Evolutionary conservation across 1,140 invertebrate genomes (phyloP), one percentile per base, ranked within the genome.

Genomic region (Choristoneura fumiferana): DNA sequence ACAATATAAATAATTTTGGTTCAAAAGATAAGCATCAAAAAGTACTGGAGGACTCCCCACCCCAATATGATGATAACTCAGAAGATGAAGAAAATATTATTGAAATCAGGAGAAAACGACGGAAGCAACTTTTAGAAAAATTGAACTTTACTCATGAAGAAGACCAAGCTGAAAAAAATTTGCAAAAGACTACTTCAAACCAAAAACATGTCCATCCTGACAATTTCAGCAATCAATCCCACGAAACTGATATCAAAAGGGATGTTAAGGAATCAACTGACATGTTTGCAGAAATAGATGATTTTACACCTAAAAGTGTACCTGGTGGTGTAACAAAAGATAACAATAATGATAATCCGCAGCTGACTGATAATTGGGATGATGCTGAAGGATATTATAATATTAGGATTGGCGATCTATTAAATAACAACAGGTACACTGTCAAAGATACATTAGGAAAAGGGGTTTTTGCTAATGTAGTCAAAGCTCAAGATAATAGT

Each of bases 381-480:
- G 98, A 99, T 91, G 94, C 96, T 29, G 98, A 99, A 91, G 98
- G 98, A 43, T 99, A 98, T 89, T 98, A 97, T 84, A 93, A 98
- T 56, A 97, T 99, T 12, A 92, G 97, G 67, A 96, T 99, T 73
- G 97, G 98, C 4, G 98, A 99, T 92, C 93, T 94, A 0, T 84
- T 99, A 56, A 96, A n/a, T n/a, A n/a, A 99, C 39, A 94, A 93
- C 37, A 92, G 97, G 58, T 99, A 99, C 78, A 91, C 92, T 81
- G 97, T 99, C 1, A 99, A 97, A 90, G 97, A 97, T 36, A 98
- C 98, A 76, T 98, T 98, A 1, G 98, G 98, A 0, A 97, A 99
- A 90, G 98, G 98, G 38, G 98, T 99, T 1, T 99, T 99, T 89
- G 98, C 97, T 77, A 99, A 98, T 89, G 98, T 99, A 17, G 95